Base-by-base conservation (phyloP, 2,888 invertebrate species). In the Watsonalla binaria region DNA sequence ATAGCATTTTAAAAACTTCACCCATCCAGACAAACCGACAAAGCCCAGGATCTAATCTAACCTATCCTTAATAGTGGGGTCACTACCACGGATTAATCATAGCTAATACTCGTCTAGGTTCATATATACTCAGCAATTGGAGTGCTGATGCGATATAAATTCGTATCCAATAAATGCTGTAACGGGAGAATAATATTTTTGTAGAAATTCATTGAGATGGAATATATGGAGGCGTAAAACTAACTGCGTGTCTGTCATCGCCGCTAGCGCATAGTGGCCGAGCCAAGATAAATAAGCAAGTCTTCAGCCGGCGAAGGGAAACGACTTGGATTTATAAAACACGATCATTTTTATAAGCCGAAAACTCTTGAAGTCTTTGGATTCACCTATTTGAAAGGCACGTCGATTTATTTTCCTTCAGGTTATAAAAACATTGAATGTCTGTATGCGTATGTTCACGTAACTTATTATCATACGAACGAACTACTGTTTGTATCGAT, bases 201-300 rank as follows among this genome's bases (percentile, higher is more conserved):
- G 78, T 76, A 72, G 66, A 76, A 79, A 78, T 74, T 72, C 70
- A 82, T 15, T 49, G 8, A 9, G 61, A 64, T 66, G 68, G 63
- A 68, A 72, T 78, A 78, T 79, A 83, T 83, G 70, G 78, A 78
- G 64, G 76, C 76, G 79, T 85, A 24, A 24, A 24, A 24, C 24
- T 24, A 78, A 82, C 80, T 68, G 76, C 77, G 68, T 76, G 72
- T 89, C 86, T 82, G 84, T 87, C 88, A 83, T 85, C 89, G 80
- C 69, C 78, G 80, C 71, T 63, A 68, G 82, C 83, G 82, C 85
- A 89, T 88, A 78, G 70, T 63, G 69, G 74, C 59, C 66, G 76
- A 69, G 87, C 87, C 88, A 89, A 89, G 78, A 84, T 84, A 89
- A 90, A 89, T 86, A 90, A 84, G 76, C 84, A 72, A 70, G 72